Conservation (phyloP, 2,113 vertebrate genomes). For the Bombycilla garrulus region DNA sequence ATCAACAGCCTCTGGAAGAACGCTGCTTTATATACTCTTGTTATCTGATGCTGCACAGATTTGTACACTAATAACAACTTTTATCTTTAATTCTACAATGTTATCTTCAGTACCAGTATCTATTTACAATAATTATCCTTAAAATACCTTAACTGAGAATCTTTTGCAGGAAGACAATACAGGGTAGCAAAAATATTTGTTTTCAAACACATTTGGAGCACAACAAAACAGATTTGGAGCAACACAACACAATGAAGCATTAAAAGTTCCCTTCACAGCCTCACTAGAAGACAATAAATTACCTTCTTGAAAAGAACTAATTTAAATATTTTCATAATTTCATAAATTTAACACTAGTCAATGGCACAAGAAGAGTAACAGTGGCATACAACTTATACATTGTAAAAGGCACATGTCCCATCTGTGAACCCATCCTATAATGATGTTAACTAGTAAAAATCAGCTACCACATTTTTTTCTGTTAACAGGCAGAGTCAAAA, state of each 20-base stretch:
- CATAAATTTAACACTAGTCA: background rate
- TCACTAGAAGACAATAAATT: background rate
- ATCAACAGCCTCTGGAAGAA: background rate
- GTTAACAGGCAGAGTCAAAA: background rate
- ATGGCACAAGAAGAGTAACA: background rate
- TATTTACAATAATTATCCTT: background rate
- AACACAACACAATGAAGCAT: background rate
- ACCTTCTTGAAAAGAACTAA: background rate
- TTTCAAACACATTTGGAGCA: background rate
- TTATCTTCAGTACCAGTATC: background rate
- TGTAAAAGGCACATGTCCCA: background rate
- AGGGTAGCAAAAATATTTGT: background rate
- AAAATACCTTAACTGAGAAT: background rate
- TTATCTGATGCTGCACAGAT: background rate
- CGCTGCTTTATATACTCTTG: background rate
- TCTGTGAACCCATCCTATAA: background rate
- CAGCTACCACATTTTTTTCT: background rate
- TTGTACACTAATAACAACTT: background rate
- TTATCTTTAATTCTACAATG: background rate
- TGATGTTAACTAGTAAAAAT: background rate
- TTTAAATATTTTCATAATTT: background rate
- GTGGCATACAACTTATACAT: background rate
- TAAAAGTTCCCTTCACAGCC: background rate
- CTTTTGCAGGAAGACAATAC: background rate
- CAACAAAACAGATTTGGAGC: background rate